Evolutionary conservation across 2,113 vertebrate species (phyloP), one percentile per base, ranked within the genome.

Genomic region (Chaetura pelagica): DNA sequence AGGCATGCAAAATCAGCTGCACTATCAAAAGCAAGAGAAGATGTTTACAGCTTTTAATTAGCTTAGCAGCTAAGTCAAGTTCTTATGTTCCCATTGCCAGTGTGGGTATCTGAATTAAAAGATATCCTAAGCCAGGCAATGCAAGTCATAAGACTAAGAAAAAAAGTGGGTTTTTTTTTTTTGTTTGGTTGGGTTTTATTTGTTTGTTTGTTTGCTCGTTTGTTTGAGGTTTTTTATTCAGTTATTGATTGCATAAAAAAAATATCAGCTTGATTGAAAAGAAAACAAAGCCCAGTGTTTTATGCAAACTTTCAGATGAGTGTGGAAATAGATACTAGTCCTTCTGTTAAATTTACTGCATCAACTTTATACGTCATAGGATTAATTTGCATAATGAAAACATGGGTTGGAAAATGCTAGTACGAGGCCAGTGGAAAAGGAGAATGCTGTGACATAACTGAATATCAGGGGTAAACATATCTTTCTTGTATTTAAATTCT

Each of bases 21-120:
- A 80, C 10, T 10, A 29, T 38, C 20, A 54, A 79, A 61, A 77
- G 3, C 12, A 58, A 72, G 6, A 44, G 19, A 78, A 34, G 72
- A 49, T 23, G 16, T 69, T 72, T 80, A 21, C 9, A 68, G 8
- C 7, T 78, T 78, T 84, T 62, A 51, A 48, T 66, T 49, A 21
- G 29, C 0, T 0, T 7, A 63, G 8, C 29, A 86, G 9, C 7
- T 35, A 48, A 48, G 4, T n/a, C 1, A 1, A 42, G 19, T 35
- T 74, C 35, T 15, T 76, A 55, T 9, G 9, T 40, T 68, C 15
- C 13, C 6, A 4, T 7, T 48, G 7, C 44, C 35, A 38, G 4
- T 9, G 5, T 0, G 1, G 51, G 12, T 52, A 40, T 15, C 7
- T 19, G 15, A 35, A 63, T 15, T 62, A 4, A 46, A 61, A 11